Evolutionary conservation across 1,140 invertebrate genomes (phyloP).

Genomic region (Drosophila parabipectinata): DNA sequence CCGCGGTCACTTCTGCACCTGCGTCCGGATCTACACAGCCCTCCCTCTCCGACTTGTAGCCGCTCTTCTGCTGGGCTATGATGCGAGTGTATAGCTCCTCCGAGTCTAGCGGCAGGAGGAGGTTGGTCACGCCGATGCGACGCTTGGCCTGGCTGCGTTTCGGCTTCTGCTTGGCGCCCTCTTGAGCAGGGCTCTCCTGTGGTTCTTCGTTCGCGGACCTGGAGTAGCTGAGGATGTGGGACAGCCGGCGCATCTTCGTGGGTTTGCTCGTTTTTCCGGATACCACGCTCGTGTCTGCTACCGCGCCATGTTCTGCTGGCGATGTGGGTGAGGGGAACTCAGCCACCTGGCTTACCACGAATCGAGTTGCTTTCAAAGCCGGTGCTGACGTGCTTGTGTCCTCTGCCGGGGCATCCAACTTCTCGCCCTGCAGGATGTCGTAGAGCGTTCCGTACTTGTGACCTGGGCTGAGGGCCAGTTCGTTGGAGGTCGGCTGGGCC

Average conservation of each 20-base stretch:
- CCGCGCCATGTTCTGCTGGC: not conserved
- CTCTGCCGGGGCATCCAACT: slow-evolving; percentile 47
- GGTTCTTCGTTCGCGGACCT: slow-evolving; percentile 29
- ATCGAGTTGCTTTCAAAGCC: slow-evolving; percentile 55
- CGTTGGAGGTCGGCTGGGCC: not conserved
- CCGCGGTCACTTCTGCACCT: slow-evolving; percentile 1
- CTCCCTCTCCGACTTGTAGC: slow-evolving; percentile 15
- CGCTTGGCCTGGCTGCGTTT: slow-evolving; percentile 67
- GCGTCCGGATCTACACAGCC: slow-evolving; percentile 1
- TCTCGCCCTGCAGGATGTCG: slow-evolving; percentile 80
- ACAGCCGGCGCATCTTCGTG: slow-evolving; percentile 80
- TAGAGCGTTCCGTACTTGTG: slow-evolving; percentile 83
- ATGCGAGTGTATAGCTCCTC: slow-evolving; percentile 81
- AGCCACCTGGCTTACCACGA: slow-evolving; percentile 79
- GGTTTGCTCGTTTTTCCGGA: slow-evolving; percentile 63
- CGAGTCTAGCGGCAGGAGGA: slow-evolving; percentile 76
- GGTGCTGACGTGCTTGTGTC: slow-evolving; percentile 37
- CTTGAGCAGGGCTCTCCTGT: slow-evolving; percentile 13
- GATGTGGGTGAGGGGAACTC: slow-evolving; percentile 30
- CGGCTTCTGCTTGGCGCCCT: slow-evolving; percentile 51
- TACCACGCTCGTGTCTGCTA: slow-evolving; percentile 9
- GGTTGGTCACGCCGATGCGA: slow-evolving; percentile 67
- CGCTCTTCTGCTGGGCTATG: slow-evolving; percentile 67
- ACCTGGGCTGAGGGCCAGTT: not conserved
- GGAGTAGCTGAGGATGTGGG: slow-evolving; percentile 77